Conservation (phyloP, 2,888 invertebrate genomes). For the Scelioninae gen. 2 region DNA sequence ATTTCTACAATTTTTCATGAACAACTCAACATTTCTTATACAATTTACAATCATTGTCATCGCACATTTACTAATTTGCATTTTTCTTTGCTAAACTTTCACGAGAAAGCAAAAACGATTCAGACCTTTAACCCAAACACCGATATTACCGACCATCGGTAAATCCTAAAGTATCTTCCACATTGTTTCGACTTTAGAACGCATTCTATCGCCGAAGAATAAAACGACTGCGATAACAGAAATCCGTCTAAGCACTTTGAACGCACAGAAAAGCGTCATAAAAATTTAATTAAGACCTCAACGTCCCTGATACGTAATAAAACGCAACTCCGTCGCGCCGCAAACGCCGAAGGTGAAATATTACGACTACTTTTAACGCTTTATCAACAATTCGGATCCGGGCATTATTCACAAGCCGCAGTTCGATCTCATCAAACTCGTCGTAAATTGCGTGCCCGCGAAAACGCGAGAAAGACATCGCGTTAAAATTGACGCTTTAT, state of each 20-base stretch:
- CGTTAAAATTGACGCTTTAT: constrained; percentile 28
- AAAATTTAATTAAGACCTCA: constrained; percentile 43
- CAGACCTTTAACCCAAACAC: too few relatives aligned
- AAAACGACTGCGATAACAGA: background rate
- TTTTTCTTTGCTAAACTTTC: too few relatives aligned
- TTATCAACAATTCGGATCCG: constrained; percentile 40
- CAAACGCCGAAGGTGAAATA: constrained; percentile 44
- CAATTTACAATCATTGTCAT: too few relatives aligned
- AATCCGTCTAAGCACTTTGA: background rate
- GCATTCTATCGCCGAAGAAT: background rate
- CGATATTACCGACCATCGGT: too few relatives aligned
- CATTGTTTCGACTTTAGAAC: background rate
- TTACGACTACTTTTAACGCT: constrained; percentile 37
- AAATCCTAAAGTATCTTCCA: too few relatives aligned
- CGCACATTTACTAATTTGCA: too few relatives aligned
- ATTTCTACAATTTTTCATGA: too few relatives aligned
- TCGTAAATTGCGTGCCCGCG: constrained; percentile 27
- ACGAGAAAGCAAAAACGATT: too few relatives aligned
- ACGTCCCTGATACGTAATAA: constrained; percentile 41
- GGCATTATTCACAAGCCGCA: constrained; percentile 33
- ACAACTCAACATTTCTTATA: too few relatives aligned
- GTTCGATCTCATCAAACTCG: constrained; percentile 41
- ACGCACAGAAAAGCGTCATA: constrained; percentile 37
- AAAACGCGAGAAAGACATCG: background rate
- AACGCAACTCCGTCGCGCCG: constrained; percentile 36